phyloP scores from a whole-genome alignment of 2,113 vertebrate genomes.

The Indri indri region DNA sequence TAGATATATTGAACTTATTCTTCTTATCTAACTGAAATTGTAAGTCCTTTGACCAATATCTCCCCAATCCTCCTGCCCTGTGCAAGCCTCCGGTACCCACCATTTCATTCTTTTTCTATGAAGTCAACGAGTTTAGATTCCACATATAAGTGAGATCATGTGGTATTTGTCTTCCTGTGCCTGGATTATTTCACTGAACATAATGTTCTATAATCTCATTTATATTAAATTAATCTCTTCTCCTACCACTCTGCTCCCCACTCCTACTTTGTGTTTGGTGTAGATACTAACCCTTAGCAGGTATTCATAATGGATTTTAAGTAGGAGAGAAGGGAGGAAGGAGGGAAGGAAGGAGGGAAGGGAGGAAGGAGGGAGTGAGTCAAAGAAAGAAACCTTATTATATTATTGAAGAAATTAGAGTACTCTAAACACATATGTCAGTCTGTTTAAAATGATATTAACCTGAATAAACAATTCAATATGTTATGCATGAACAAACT shows the following conservation, averaged over 20 bases:
- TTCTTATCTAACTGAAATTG: neutral
- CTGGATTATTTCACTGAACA: neutral
- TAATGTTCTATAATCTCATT: neutral
- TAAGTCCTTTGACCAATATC: neutral
- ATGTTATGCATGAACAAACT: neutral
- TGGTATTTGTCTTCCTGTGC: neutral
- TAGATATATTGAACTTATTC: neutral
- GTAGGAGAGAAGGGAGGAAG: neutral
- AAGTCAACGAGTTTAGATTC: neutral
- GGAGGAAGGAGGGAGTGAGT: neutral
- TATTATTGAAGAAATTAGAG: neutral
- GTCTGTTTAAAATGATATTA: neutral
- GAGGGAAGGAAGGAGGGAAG: neutral
- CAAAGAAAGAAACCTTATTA: neutral
- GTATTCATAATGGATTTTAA: neutral
- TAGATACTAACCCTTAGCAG: neutral
- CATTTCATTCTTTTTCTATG: neutral
- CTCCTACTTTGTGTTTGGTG: neutral
- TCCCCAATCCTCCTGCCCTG: neutral
- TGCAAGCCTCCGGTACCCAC: neutral
- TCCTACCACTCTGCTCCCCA: neutral
- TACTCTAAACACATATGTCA: neutral
- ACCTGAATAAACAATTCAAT: neutral
- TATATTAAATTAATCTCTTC: neutral
- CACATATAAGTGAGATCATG: neutral